These are phyloP conservation scores for Plebejus melissa DNA, from an alignment of 2,888 invertebrate genomes.

Conservation along the genomic window DNA sequence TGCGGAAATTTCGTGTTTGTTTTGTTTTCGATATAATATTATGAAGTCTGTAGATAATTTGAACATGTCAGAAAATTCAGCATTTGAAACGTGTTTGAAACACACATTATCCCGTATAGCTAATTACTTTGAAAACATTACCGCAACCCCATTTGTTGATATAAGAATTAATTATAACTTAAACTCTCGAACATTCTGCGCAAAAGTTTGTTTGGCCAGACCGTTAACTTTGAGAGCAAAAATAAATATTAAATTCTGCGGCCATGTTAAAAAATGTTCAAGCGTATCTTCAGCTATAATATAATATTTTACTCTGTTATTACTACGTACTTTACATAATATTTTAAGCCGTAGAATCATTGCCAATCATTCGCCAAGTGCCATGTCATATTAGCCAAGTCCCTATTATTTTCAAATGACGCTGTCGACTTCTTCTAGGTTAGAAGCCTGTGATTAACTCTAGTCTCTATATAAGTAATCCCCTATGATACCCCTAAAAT, in stretches of 20 bases:
- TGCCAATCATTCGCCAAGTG: too few species aligned
- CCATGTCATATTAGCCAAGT: too few species aligned
- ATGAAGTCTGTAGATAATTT: neutral
- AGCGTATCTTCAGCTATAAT: neutral
- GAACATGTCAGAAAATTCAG: neutral
- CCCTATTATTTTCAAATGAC: too few species aligned
- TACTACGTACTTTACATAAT: too few species aligned
- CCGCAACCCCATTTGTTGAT: slow-evolving; percentile 17
- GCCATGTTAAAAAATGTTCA: neutral
- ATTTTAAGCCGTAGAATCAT: too few species aligned
- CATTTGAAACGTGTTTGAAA: slow-evolving; percentile 6
- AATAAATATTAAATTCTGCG: neutral
- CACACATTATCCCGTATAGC: slow-evolving; percentile 2
- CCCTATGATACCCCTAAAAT: too few species aligned
- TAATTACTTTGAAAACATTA: slow-evolving; percentile 22
- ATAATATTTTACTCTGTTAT: too few species aligned
- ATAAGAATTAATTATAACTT: slow-evolving; percentile 27
- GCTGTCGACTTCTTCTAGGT: too few species aligned
- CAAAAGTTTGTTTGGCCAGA: slow-evolving; percentile 13
- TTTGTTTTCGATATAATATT: neutral
- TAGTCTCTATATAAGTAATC: too few species aligned
- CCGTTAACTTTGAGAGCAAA: slow-evolving; percentile 14
- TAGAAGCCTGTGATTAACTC: too few species aligned
- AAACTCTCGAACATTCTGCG: neutral
- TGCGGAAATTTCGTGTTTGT: neutral